phyloP scores from a whole-genome alignment of 2,113 vertebrate species.

The Hemichromis elongatus region DNA sequence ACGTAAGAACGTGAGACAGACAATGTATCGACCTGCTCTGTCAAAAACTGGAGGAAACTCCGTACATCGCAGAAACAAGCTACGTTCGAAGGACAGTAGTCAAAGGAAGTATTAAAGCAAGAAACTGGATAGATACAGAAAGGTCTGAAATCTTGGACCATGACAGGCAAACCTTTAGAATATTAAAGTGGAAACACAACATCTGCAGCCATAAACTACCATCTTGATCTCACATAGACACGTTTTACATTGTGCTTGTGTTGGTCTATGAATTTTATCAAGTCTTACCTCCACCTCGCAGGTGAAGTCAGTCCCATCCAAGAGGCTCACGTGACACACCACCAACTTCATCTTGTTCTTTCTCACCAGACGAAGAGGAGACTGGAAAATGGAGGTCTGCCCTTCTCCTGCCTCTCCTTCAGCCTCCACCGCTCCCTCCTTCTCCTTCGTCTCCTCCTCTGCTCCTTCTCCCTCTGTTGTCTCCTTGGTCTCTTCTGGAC shows the following conservation, averaged over 20 bases:
- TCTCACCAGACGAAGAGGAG: slow-evolving; percentile 79
- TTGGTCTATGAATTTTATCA: not conserved
- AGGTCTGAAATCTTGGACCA: rapidly evolving
- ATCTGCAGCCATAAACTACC: not conserved
- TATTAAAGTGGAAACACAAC: not conserved
- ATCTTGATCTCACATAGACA: not conserved
- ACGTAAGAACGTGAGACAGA: not conserved
- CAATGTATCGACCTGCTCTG: not conserved
- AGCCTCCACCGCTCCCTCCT: slow-evolving; percentile 72
- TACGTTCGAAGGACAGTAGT: not conserved
- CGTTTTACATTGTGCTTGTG: not conserved
- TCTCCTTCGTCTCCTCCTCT: slow-evolving; percentile 71
- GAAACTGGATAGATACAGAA: not conserved
- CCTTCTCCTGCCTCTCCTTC: slow-evolving; percentile 57
- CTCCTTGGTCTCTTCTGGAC: slow-evolving; percentile 59
- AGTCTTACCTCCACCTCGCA: slow-evolving; percentile 88
- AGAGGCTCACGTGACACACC: slow-evolving; percentile 83
- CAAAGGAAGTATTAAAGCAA: not conserved
- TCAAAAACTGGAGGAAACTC: not conserved
- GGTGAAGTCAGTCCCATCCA: slow-evolving; percentile 85
- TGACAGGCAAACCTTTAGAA: not conserved
- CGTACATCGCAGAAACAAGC: not conserved
- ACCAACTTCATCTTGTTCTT: slow-evolving; percentile 84
- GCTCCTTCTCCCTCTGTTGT: slow-evolving; percentile 62
- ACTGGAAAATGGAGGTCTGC: slow-evolving; percentile 68